phyloP scores from a whole-genome alignment of 1,140 invertebrate genomes.

The Littorina saxatilis region DNA sequence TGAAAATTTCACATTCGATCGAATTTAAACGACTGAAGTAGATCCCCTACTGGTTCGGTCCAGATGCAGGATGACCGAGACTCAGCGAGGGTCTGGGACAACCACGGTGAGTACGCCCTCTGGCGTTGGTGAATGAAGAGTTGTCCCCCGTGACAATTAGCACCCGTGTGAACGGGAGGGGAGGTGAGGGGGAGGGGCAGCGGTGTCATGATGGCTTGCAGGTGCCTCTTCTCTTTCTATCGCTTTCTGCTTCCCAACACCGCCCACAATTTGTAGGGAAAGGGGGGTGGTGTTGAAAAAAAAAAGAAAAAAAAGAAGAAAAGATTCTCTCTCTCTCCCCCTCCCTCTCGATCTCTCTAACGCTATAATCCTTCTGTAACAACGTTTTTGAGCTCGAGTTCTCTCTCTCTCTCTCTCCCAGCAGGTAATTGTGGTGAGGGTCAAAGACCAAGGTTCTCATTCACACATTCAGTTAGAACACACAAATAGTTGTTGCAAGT shows the following conservation, averaged over 20 bases:
- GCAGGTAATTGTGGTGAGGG: no score
- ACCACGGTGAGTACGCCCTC: not conserved
- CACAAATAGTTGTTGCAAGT: no score
- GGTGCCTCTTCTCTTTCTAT: slow-evolving; percentile 32
- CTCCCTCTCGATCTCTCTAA: no score
- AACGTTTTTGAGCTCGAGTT: no score
- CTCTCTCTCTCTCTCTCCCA: no score
- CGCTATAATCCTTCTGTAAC: no score
- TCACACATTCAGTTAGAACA: no score
- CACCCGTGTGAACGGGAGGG: not conserved
- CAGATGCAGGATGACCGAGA: not conserved
- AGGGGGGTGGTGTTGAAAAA: no score
- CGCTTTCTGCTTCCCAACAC: not conserved
- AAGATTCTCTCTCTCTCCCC: no score
- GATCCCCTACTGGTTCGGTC: not conserved
- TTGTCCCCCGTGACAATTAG: not conserved
- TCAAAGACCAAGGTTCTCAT: no score
- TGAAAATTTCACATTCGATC: slow-evolving; percentile 12
- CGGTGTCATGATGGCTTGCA: slow-evolving; percentile 41
- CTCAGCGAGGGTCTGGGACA: not conserved
- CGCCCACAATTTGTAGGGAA: no score
- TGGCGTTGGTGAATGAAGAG: not conserved
- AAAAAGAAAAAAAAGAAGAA: no score
- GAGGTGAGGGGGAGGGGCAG: not conserved
- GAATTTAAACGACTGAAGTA: not conserved